These are phyloP conservation scores for Porphyrio hochstetteri DNA, from an alignment of 2,113 vertebrate species.

Conservation along the genomic window DNA sequence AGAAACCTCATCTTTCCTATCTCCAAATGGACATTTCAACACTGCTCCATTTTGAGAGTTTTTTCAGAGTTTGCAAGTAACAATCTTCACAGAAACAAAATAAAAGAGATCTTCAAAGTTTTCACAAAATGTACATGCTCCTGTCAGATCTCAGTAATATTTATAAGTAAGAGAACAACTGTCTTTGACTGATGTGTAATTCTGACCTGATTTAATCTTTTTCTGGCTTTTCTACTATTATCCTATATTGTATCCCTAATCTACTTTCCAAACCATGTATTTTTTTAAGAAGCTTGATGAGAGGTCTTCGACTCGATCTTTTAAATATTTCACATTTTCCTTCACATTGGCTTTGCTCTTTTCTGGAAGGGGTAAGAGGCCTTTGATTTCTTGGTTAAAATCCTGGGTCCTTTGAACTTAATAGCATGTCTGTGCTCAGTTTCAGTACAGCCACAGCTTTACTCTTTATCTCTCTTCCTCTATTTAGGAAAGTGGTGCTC, in stretches of 20 bases:
- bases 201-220: not conserved
- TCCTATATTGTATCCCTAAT: not conserved
- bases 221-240: not conserved
- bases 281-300: not conserved
- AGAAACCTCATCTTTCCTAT: not conserved
- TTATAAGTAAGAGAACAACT: not conserved
- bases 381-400: not conserved
- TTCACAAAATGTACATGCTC: not conserved
- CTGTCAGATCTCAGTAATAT: not conserved
- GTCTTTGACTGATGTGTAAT: not conserved
- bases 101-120: not conserved
- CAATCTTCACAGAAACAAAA: not conserved
- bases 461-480: not conserved
- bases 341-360: not conserved
- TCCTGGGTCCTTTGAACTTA: not conserved
- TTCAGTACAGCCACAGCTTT: not conserved
- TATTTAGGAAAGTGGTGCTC: not conserved
- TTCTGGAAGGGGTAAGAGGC: not conserved
- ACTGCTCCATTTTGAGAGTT: not conserved
- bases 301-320: not conserved
- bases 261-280: not conserved
- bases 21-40: not conserved
- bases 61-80: not conserved
- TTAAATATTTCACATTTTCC: not conserved
- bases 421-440: not conserved